Percentiles rank a stretch among this genome's conserved stretches.
Conservation (phyloP, 2,888 invertebrate genomes). For the Digitonthophagus gazella region DNA sequence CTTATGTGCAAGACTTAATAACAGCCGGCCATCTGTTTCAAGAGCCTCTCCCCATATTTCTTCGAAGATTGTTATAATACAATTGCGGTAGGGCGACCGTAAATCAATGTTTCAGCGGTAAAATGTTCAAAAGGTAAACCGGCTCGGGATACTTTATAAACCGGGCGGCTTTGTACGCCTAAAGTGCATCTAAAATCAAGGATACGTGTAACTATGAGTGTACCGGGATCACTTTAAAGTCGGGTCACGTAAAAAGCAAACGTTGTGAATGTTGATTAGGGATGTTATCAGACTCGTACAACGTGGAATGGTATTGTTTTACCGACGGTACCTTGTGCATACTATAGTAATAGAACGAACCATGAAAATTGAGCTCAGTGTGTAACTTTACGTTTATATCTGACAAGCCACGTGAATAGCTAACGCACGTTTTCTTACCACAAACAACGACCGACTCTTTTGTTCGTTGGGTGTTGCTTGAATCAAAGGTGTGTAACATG, state of each 20-base stretch:
- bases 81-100: neutral
- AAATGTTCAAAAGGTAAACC: neutral
- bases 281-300: neutral
- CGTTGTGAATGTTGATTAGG: neutral
- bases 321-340: neutral
- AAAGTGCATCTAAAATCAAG: neutral
- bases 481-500: constrained; percentile 22
- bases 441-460: neutral
- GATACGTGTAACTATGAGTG: neutral
- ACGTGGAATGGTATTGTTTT: neutral
- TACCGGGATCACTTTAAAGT: neutral
- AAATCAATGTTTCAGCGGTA: neutral
- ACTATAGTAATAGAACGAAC: neutral
- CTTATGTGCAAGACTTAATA: neutral
- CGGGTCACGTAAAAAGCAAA: neutral
- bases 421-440: neutral
- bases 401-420: neutral
- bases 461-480: constrained; percentile 10
- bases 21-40: neutral
- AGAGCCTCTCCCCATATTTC: neutral
- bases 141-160: neutral
- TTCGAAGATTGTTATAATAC: neutral
- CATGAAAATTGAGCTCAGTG: neutral
- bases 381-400: neutral
- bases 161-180: neutral